Evolutionary conservation across 1,140 invertebrate genomes (phyloP).

Genomic region (Charaxes varanes): DNA sequence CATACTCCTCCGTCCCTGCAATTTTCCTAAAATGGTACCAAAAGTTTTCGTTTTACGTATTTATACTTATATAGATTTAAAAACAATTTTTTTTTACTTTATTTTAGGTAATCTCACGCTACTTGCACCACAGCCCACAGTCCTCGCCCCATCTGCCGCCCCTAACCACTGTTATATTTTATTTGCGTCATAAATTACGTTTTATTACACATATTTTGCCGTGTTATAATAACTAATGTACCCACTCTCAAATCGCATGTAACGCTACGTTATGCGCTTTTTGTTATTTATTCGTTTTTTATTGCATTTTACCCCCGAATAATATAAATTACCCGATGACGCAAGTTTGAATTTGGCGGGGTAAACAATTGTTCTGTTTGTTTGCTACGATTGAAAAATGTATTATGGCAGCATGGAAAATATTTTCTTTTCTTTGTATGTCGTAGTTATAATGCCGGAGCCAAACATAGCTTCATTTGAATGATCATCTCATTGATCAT

Average conservation of each 20-base stretch:
- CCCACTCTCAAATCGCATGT: slow-evolving; percentile 73
- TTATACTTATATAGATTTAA: too few species aligned
- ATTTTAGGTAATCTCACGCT: too few species aligned
- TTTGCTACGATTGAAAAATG: slow-evolving; percentile 10
- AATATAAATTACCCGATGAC: slow-evolving; percentile 32
- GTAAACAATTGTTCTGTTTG: slow-evolving; percentile 11
- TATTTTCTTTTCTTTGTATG: too few species aligned
- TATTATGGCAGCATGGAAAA: slow-evolving; percentile 2
- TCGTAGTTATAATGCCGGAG: too few species aligned
- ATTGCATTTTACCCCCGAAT: slow-evolving; percentile 34
- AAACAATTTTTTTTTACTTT: too few species aligned
- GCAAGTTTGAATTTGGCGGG: slow-evolving; percentile 10
- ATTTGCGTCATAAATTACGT: slow-evolving; percentile 74
- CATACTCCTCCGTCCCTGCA: too few species aligned
- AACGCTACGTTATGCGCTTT: slow-evolving; percentile 60
- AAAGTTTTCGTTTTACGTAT: too few species aligned
- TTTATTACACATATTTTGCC: slow-evolving; percentile 76
- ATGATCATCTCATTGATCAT: too few species aligned
- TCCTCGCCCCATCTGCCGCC: slow-evolving; percentile 65
- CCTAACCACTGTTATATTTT: slow-evolving; percentile 72
- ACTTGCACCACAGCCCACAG: slow-evolving; percentile 19
- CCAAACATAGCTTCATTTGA: too few species aligned
- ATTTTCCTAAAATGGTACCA: too few species aligned
- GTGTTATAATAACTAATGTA: slow-evolving; percentile 76
- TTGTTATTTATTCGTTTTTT: slow-evolving; percentile 57